Evolutionary conservation across 1,140 invertebrate species (phyloP).

Genomic region (Anthonomus grandis): DNA sequence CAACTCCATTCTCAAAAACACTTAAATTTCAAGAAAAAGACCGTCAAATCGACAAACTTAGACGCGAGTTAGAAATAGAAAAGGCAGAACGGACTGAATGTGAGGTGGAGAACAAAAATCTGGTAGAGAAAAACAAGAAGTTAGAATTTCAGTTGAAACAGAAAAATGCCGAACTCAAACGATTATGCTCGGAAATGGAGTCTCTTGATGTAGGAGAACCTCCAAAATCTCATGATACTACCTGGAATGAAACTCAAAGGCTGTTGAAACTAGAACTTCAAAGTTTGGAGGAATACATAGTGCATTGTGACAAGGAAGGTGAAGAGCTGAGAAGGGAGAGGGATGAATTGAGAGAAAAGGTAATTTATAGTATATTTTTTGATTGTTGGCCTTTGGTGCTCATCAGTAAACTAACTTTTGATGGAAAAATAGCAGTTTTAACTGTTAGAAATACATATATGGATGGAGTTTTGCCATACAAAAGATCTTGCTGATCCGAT

Average conservation of each 20-base stretch:
- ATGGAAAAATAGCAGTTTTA: too few species aligned
- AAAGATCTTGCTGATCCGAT: too few species aligned
- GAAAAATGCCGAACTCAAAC: slow-evolving; percentile 33
- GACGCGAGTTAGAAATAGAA: slow-evolving; percentile 36
- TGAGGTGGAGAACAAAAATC: slow-evolving; percentile 35
- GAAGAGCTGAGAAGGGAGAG: slow-evolving; percentile 35
- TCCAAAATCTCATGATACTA: slow-evolving; percentile 29
- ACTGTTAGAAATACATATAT: too few species aligned
- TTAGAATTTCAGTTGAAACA: slow-evolving; percentile 34
- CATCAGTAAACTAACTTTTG: too few species aligned
- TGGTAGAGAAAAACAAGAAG: slow-evolving; percentile 36
- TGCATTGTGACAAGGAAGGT: slow-evolving; percentile 36
- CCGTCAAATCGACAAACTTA: slow-evolving; percentile 34
- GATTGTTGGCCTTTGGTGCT: too few species aligned
- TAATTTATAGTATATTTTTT: not conserved
- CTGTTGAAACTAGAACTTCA: slow-evolving; percentile 33
- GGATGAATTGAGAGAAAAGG: slow-evolving; percentile 30
- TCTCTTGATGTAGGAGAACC: slow-evolving; percentile 31
- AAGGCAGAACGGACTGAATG: slow-evolving; percentile 41
- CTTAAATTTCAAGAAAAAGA: slow-evolving; percentile 34
- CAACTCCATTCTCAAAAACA: slow-evolving; percentile 34
- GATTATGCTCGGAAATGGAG: slow-evolving; percentile 33
- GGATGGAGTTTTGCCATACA: too few species aligned
- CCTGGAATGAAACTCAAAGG: slow-evolving; percentile 27
- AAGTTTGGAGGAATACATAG: slow-evolving; percentile 39